phyloP scores from a whole-genome alignment of 2,888 invertebrate species.

The Sarcophaga subvicina region DNA sequence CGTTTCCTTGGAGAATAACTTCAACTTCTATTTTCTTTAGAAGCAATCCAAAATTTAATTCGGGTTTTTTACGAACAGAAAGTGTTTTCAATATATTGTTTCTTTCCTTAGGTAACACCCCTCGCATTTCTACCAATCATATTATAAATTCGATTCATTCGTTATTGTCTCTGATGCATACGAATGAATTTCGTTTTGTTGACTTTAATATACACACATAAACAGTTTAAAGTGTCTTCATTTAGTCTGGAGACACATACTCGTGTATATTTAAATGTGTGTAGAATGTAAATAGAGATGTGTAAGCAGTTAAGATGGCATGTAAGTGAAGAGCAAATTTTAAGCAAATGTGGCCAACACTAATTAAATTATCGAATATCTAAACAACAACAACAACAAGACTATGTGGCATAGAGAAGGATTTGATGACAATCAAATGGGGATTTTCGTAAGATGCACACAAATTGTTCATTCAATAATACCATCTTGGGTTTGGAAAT shows the following conservation, averaged over 20 bases:
- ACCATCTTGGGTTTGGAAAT: too few species aligned
- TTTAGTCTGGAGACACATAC: neutral
- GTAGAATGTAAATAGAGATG: neutral
- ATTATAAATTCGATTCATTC: neutral
- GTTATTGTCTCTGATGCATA: neutral
- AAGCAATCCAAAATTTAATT: too few species aligned
- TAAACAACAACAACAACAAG: too few species aligned
- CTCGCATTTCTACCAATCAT: conserved; percentile 1
- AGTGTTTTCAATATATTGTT: too few species aligned
- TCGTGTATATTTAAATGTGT: neutral
- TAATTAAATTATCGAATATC: conserved; percentile 18
- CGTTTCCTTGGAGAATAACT: too few species aligned
- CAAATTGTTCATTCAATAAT: too few species aligned
- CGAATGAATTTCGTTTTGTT: conserved; percentile 19
- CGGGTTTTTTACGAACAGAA: too few species aligned
- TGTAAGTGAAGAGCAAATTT: neutral
- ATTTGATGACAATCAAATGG: too few species aligned
- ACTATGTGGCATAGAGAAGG: too few species aligned
- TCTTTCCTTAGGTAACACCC: neutral
- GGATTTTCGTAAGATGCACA: too few species aligned
- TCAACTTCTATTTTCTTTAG: too few species aligned
- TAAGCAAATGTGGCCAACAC: conserved; percentile 17
- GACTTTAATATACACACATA: conserved; percentile 10
- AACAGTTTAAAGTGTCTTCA: conserved; percentile 26
- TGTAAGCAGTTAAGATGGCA: neutral